Evolutionary conservation across 92 coral and sea anemone genomes (phyloP), one percentile per base, ranked within the genome.

Genomic region (Scolanthus callimorphus): DNA sequence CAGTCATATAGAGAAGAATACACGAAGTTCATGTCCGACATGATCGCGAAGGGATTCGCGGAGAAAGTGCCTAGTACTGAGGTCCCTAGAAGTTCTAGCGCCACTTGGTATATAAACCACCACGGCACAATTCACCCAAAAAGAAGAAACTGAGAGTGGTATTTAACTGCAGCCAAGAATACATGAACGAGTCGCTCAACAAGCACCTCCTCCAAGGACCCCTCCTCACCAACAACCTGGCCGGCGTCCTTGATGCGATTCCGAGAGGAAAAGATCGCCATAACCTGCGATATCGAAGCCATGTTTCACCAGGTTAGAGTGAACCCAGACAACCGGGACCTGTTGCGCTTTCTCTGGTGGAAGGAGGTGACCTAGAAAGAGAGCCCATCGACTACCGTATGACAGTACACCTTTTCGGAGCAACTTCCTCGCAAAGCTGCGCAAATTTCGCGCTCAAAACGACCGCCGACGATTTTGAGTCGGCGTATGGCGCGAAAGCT

Each of bases 281-380:
- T 79, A 12, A 79, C 65, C 39, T 79, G 81, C 52, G 76, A 79
- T 51, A 79, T 79, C 3, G 65, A 79, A 46, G 81, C 59, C 25
- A 73, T 65, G 81, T 80, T 80, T n/a, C 69, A 80, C 29, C 86
- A 79, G 45, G 86, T 79, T 39, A 79, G 49, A 31, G 80, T 79
- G 20, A 48, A 51, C 24, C 48, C 31, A 48, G 46, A 59, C 15
- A 60, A 79, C 27, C 41, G 76, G 65, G 86, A 75, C 31, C 47
- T 75, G 12, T 31, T 75, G 47, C 69, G 82, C 39, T 75, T 75
- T 27, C 63, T 75, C 39, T 79, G 85, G 80, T 79, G 85, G 68
- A 71, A 30, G 49, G 58, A 4, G 74, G 70, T 1, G 69, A 47
- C 72, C 17, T 15, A 39, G 1, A 63, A 38, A n/a, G n/a, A 20